These are phyloP conservation scores for Phymastichus coffea DNA, from an alignment of 1,140 invertebrate genomes.

Conservation along the genomic window DNA sequence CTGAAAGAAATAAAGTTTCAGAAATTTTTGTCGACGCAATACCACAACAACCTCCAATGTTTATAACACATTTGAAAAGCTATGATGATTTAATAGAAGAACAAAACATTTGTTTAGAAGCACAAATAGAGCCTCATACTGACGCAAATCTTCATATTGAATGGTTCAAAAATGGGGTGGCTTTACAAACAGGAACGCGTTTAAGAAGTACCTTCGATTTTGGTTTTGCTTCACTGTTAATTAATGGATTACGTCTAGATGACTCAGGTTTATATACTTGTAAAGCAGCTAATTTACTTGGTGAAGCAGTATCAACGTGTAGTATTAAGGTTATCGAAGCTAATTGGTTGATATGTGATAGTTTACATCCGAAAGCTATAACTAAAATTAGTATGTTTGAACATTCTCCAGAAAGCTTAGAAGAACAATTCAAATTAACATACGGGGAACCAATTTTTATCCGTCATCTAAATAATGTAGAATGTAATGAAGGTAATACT, in stretches of 20 bases:
- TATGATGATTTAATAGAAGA: conserved; percentile 84
- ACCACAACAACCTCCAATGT: conserved; percentile 84
- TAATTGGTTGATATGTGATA: conserved; percentile 83
- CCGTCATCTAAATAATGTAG: conserved; percentile 86
- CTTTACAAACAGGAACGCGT: conserved; percentile 79
- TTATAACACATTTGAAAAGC: conserved; percentile 86
- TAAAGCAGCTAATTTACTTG: conserved; percentile 85
- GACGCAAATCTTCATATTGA: conserved; percentile 90
- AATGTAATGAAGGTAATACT: conserved; percentile 85
- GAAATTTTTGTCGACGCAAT: conserved; percentile 80
- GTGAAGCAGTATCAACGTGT: conserved; percentile 89
- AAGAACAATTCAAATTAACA: conserved; percentile 70
- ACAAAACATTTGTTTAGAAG: conserved; percentile 89
- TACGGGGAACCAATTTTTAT: conserved; percentile 88
- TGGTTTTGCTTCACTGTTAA: conserved; percentile 86
- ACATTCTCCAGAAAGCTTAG: conserved; percentile 65
- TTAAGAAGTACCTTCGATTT: conserved; percentile 90
- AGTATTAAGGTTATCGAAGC: conserved; percentile 86
- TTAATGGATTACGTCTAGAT: conserved; percentile 80
- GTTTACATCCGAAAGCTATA: conserved; percentile 88
- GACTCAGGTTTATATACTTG: conserved; percentile 95
- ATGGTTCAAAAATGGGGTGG: conserved; percentile 92
- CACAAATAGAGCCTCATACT: conserved; percentile 89
- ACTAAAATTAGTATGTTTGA: conserved; percentile 85
- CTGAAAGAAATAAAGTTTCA: conserved; percentile 83